These are phyloP conservation scores for Mus musculus DNA, from an alignment of 2,113 vertebrate genomes.

Conservation along the genomic window DNA sequence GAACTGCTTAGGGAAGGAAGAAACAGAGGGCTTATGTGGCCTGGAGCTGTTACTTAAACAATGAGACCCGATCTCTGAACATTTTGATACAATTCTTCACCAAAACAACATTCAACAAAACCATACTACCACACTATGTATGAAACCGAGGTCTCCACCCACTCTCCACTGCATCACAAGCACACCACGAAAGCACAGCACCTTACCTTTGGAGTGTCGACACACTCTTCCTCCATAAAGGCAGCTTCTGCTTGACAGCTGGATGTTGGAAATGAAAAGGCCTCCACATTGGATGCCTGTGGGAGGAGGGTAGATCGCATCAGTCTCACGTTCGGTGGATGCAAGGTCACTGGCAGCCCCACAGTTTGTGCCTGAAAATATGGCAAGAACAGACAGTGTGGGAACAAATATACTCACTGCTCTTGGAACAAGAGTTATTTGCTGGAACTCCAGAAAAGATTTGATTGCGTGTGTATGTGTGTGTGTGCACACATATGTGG, in stretches of 20 bases:
- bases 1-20: background rate
- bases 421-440: background rate
- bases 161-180: background rate
- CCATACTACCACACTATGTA: background rate
- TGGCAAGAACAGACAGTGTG: background rate
- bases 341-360: conserved; percentile 89
- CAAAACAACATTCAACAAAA: conserved; percentile 26
- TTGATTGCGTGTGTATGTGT: background rate
- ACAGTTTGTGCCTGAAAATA: conserved; percentile 89
- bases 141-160: background rate
- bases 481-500: too few relatives aligned
- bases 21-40: background rate
- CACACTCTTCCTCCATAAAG: conserved; percentile 94
- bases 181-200: background rate
- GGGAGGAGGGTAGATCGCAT: conserved; percentile 91
- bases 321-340: conserved; percentile 90
- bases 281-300: conserved; percentile 88
- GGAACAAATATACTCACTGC: background rate
- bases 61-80: background rate
- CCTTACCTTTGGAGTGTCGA: conserved; percentile 95
- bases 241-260: conserved; percentile 89
- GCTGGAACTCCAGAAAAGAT: background rate
- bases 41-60: background rate
- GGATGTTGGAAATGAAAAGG: conserved; percentile 91
- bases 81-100: background rate